Evolutionary conservation across 1,140 invertebrate genomes (phyloP).

Genomic region (Drosophila takahashii): DNA sequence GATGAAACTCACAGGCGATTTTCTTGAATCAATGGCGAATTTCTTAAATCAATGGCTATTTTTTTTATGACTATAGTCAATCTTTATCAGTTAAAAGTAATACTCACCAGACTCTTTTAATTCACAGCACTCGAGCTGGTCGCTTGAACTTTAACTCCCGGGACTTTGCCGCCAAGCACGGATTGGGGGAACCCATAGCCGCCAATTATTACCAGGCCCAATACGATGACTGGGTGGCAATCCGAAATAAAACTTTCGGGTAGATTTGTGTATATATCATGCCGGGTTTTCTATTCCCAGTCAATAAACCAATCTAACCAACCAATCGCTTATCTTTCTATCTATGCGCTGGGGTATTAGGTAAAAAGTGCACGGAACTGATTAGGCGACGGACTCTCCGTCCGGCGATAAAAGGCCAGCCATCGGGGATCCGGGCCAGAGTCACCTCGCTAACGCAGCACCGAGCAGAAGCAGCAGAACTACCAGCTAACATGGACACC

Average conservation of each 20-base stretch:
- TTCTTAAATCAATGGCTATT: too few species aligned
- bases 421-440: conserved; percentile 32
- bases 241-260: conserved; percentile 55
- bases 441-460: conserved; percentile 61
- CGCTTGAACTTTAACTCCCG: conserved; percentile 91
- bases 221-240: conserved; percentile 95
- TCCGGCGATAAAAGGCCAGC: conserved; percentile 58
- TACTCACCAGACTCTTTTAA: background rate
- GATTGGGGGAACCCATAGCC: conserved; percentile 92
- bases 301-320: conserved; percentile 55
- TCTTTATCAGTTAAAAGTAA: background rate
- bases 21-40: too few species aligned
- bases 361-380: conserved; percentile 64
- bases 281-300: conserved; percentile 5
- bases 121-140: conserved; percentile 87
- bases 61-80: too few species aligned
- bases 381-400: conserved; percentile 37
- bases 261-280: conserved; percentile 40
- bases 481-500: conserved; percentile 68
- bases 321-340: conserved; percentile 49
- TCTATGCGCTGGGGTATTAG: conserved; percentile 57
- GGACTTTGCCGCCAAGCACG: conserved; percentile 93
- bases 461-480: conserved; percentile 52
- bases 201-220: conserved; percentile 95
- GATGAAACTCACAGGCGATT: too few species aligned